Evolutionary conservation across 2,888 invertebrate genomes (phyloP).

Genomic region (Volucella inanis): DNA sequence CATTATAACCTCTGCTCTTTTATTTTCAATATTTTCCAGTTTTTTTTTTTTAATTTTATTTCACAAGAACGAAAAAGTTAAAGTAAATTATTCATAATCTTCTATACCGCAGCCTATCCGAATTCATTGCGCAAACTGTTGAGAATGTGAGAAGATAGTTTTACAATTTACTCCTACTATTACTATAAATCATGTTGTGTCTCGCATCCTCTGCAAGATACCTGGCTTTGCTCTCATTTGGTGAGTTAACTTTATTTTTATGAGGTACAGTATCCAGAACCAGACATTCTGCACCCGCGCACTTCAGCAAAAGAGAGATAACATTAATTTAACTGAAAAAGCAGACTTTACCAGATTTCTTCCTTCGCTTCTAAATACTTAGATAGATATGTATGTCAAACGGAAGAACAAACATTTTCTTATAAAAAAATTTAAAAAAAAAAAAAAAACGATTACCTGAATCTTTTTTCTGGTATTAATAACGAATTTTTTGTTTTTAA

Average conservation of each 20-base stretch:
- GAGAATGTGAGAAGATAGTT: constrained; percentile 58
- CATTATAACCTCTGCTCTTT: no score
- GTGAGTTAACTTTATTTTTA: constrained; percentile 17
- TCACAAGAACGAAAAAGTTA: neutral
- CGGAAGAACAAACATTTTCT: no score
- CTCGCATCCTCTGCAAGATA: neutral
- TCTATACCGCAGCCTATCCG: constrained; percentile 59
- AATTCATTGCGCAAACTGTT: constrained; percentile 68
- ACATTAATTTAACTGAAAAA: neutral
- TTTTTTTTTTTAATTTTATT: neutral
- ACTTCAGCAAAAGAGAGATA: constrained; percentile 5
- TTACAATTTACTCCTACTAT: constrained; percentile 6
- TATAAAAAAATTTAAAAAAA: no score
- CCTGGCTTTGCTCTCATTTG: no score
- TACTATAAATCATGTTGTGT: constrained; percentile 35
- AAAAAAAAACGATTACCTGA: no score
- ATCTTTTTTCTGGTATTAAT: no score
- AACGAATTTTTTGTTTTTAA: no score
- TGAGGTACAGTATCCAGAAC: constrained; percentile 4
- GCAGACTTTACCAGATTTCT: no score
- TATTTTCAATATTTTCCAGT: no score
- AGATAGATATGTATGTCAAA: no score
- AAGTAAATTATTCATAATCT: constrained; percentile 19
- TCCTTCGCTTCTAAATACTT: no score
- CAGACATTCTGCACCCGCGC: constrained; percentile 41